These are phyloP conservation scores for Diorhabda carinulata DNA, from an alignment of 1,140 invertebrate species.

Conservation along the genomic window DNA sequence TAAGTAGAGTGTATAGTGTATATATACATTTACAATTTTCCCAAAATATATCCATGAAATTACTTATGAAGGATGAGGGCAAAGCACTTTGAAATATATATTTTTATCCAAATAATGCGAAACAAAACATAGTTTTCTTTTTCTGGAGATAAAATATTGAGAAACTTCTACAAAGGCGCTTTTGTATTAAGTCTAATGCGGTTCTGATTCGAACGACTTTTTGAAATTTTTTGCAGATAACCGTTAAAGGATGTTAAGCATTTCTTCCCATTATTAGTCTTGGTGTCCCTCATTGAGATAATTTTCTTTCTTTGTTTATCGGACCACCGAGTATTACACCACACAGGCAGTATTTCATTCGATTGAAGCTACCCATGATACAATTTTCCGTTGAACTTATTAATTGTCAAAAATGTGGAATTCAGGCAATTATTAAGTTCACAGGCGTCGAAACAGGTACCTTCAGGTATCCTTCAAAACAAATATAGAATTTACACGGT, in stretches of 20 bases:
- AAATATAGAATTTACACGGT: no score
- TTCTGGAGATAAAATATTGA: no score
- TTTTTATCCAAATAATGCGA: no score
- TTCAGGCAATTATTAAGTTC: neutral
- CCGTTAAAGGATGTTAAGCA: neutral
- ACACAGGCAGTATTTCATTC: neutral
- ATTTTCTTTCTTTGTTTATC: slow-evolving; percentile 3
- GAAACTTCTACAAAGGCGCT: no score
- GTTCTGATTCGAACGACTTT: neutral
- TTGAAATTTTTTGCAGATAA: neutral
- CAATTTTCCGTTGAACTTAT: neutral
- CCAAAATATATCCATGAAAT: no score
- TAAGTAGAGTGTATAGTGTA: no score
- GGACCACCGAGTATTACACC: neutral
- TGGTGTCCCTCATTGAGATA: neutral
- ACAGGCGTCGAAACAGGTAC: neutral
- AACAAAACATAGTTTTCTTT: no score
- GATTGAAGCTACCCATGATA: neutral
- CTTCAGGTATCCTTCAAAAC: no score
- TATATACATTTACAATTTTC: no score
- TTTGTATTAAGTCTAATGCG: neutral
- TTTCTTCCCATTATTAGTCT: slow-evolving; percentile 2
- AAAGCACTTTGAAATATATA: no score
- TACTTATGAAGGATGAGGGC: no score
- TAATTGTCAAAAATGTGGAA: neutral